Conservation (phyloP, 2,888 invertebrate genomes). For the Allolobophora icterica region DNA sequence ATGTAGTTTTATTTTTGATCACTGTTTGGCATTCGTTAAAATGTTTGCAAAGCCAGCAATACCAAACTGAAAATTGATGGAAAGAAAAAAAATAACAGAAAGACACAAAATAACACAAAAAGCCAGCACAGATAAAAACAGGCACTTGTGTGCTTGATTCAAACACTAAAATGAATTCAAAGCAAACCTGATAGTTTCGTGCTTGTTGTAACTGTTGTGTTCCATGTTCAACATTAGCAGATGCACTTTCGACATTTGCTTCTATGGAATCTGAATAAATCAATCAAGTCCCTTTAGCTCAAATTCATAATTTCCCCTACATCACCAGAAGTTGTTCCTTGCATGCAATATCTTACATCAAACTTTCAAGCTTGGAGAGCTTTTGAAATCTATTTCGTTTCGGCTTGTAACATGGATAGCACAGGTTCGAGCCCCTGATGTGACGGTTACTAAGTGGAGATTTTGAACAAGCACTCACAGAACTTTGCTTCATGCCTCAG, state of each 20-base stretch:
- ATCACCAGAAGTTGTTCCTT: neutral
- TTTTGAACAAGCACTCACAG: too few relatives aligned
- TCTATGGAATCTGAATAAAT: constrained; percentile 79
- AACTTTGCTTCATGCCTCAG: too few relatives aligned
- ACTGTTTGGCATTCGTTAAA: neutral
- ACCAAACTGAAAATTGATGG: neutral
- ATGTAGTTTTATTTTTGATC: too few relatives aligned
- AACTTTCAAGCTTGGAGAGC: too few relatives aligned
- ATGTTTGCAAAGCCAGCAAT: neutral
- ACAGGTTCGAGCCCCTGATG: too few relatives aligned
- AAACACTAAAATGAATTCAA: neutral
- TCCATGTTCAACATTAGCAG: constrained; percentile 76
- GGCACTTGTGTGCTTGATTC: neutral
- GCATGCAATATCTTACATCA: neutral
- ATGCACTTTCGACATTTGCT: constrained; percentile 87
- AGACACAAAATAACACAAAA: neutral
- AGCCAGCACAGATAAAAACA: neutral
- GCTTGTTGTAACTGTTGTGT: constrained; percentile 68
- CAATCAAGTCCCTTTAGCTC: neutral
- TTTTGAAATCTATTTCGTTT: too few relatives aligned
- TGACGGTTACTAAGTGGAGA: too few relatives aligned
- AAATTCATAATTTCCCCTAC: neutral
- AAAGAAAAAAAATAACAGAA: neutral
- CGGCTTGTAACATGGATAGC: too few relatives aligned
- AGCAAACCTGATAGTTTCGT: constrained; percentile 69